Evolutionary conservation across 2,797 vertebrate genomes (phyloP).

Genomic region (Karalla daura): DNA sequence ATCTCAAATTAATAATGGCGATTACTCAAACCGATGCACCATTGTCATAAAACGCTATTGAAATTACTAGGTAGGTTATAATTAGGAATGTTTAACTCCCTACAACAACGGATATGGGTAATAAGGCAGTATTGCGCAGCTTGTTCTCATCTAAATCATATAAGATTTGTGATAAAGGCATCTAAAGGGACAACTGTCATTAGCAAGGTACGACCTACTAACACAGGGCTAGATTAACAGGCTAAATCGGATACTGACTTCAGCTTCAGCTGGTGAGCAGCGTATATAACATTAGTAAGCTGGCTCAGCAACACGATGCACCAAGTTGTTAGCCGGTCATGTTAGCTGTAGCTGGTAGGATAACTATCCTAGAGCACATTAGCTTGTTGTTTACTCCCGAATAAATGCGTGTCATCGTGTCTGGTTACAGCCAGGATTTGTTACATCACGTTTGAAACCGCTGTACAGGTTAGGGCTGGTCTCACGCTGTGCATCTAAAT

Average conservation of each 20-base stretch:
- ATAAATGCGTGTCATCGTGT: constrained; percentile 12
- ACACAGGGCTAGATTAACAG: background rate
- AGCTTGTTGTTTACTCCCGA: constrained; percentile 6
- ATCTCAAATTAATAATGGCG: background rate
- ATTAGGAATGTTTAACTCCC: background rate
- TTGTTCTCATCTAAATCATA: background rate
- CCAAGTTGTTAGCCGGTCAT: constrained; percentile 47
- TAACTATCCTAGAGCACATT: constrained; percentile 40
- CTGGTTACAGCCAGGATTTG: background rate
- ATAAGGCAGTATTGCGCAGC: constrained; percentile 15
- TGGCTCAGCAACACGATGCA: constrained; percentile 67
- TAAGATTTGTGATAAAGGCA: background rate
- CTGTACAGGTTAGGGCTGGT: background rate
- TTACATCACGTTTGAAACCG: background rate
- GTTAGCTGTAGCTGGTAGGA: constrained; percentile 54
- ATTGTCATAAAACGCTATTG: background rate
- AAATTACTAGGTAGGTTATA: background rate
- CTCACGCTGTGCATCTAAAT: background rate
- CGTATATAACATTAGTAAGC: constrained; percentile 13
- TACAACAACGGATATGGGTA: constrained; percentile 1
- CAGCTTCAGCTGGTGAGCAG: constrained; percentile 17
- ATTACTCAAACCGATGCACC: background rate
- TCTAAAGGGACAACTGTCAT: background rate
- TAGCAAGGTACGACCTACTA: background rate
- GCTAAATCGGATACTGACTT: constrained; percentile 6